phyloP scores from a whole-genome alignment of 2,888 invertebrate species.

The Leptarthrus brevirostris region DNA sequence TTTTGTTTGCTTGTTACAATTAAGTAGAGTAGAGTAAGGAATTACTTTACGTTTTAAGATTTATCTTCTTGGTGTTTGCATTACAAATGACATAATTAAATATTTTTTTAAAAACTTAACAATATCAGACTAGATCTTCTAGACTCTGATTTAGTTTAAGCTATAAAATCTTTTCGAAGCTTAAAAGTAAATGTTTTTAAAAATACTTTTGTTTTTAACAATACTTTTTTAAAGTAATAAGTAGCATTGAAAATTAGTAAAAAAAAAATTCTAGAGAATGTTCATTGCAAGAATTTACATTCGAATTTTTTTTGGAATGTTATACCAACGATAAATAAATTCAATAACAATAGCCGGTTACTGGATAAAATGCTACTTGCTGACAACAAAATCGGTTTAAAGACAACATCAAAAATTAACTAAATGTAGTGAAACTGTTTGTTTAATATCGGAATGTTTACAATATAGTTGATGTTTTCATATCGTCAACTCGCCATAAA shows the following conservation, averaged over 20 bases:
- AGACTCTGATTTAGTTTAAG: constrained; percentile 19
- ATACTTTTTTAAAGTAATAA: neutral
- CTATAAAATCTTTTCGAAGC: neutral
- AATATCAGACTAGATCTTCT: constrained; percentile 22
- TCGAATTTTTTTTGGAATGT: no score
- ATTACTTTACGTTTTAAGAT: neutral
- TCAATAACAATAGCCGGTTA: no score
- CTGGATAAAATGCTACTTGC: no score
- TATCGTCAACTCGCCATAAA: no score
- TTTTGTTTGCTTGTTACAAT: neutral
- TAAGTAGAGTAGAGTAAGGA: neutral
- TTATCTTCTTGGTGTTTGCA: neutral
- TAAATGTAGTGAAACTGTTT: no score
- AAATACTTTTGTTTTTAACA: neutral
- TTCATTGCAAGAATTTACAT: neutral
- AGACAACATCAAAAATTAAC: no score
- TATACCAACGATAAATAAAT: no score
- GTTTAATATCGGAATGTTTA: no score
- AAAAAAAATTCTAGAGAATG: neutral
- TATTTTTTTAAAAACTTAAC: constrained; percentile 8
- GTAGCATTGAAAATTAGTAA: neutral
- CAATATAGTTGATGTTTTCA: no score
- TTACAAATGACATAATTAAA: neutral
- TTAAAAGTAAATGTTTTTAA: neutral
- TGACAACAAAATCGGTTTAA: no score